Evolutionary conservation across 1,140 invertebrate genomes (phyloP), one percentile per base, ranked within the genome.

Genomic region (Meloidogyne hapla): DNA sequence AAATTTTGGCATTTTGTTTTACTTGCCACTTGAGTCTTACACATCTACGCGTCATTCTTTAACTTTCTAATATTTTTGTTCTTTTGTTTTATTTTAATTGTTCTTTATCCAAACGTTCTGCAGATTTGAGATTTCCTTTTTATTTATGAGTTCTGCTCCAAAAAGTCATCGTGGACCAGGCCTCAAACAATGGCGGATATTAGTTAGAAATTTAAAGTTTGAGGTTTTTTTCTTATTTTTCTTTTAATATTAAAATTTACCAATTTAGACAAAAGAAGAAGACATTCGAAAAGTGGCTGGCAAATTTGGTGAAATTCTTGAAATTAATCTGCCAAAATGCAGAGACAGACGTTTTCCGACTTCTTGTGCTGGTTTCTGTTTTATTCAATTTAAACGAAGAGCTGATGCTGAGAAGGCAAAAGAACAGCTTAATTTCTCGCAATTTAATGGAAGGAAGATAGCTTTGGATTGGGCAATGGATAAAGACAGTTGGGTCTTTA

Each of bases 311-410:
- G 9, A 26, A 8, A 56, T 83, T 15, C 64, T 23, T 18, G 81
- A 83, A 45, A 75, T 84, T 26, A 45, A 65, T 18, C 56, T 83
- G 18, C 81, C 81, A 2, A 80, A 80, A 73, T 81, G 77, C 45
- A 83, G 74, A 18, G 81, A 83, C 69, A 74, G 63, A 40, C 64
- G 65, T 23, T 83, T 77, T 63, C 83, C 81, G 1, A 78, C 84
- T 48, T 83, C 83, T 13, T 83, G 79, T 69, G 81, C 83, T 25
- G 81, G 81, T 1, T 83, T 84, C 65, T 84, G 74, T 28, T 83
- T 83, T 62, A 63, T 83, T 33, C 83, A 83, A 65, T 83, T 69
- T 65, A 63, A 42, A 3, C 21, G 63, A 26, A 74, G 78, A 42
- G 63, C 74, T 9, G 64, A 70, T 25, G 81, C 81, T n/a, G 69